phyloP scores from a whole-genome alignment of 2,888 invertebrate genomes.

The Psylliodes chrysocephalus region DNA sequence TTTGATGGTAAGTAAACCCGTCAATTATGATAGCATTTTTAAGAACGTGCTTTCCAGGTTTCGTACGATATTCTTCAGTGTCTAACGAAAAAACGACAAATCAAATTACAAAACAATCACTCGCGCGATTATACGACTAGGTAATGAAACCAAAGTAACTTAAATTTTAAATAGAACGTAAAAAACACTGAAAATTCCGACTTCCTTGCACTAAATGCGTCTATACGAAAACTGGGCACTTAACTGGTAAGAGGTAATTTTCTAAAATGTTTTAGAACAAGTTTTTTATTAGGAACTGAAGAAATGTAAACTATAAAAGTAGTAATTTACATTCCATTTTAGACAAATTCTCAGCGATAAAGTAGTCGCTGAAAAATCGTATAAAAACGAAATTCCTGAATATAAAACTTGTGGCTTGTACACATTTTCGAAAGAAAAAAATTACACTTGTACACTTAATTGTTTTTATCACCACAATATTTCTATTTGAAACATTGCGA shows the following conservation, averaged over 20 bases:
- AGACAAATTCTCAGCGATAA: constrained; percentile 11
- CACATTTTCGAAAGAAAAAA: no score
- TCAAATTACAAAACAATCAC: neutral
- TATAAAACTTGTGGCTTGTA: no score
- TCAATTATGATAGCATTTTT: constrained; percentile 46
- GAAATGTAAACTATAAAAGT: neutral
- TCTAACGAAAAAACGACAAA: constrained; percentile 1
- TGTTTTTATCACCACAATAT: no score
- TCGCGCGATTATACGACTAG: constrained; percentile 41
- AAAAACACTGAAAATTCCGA: neutral
- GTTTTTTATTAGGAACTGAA: neutral
- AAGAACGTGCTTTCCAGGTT: constrained; percentile 10
- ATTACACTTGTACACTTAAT: no score
- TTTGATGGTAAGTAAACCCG: constrained; percentile 55
- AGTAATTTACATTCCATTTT: neutral
- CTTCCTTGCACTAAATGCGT: no score
- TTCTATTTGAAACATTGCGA: no score
- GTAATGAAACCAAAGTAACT: no score
- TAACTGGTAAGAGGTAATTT: no score
- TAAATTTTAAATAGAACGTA: neutral
- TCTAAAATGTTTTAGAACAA: neutral
- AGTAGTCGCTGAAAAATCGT: constrained; percentile 11
- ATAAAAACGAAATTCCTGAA: no score
- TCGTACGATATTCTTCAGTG: constrained; percentile 17
- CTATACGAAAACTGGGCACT: no score